Percentiles rank a stretch among this genome's conserved stretches.
phyloP scores from a whole-genome alignment of 1,140 invertebrate species.

The Spodoptera frugiperda region DNA sequence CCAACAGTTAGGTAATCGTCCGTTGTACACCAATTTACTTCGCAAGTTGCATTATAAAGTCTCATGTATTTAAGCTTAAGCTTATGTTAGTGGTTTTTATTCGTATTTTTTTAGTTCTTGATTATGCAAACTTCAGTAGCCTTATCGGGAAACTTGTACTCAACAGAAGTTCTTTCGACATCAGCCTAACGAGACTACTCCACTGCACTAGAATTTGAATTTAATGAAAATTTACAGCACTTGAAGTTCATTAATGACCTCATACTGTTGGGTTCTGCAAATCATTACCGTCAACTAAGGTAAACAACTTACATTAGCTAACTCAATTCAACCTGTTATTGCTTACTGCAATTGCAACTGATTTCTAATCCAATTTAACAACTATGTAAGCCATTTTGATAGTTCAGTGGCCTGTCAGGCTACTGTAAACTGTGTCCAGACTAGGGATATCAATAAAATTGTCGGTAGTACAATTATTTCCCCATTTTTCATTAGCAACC shows the following conservation, averaged over 20 bases:
- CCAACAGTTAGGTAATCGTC: too few species aligned
- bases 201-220: too few species aligned
- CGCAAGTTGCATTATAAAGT: too few species aligned
- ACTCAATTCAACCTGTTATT: conserved; percentile 34
- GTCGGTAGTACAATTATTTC: conserved; percentile 30
- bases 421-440: conserved; percentile 11
- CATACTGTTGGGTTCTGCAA: conserved; percentile 9
- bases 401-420: conserved; percentile 5
- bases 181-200: too few species aligned
- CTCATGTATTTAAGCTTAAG: too few species aligned
- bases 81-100: too few species aligned
- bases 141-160: too few species aligned
- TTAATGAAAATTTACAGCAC: background rate
- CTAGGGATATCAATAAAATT: conserved; percentile 10
- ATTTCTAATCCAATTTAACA: conserved; percentile 36
- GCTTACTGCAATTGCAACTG: conserved; percentile 26
- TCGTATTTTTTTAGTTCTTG: background rate
- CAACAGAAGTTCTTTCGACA: too few species aligned
- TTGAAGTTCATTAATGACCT: conserved; percentile 22
- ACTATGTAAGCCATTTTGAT: conserved; percentile 19
- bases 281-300: conserved; percentile 28
- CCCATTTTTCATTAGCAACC: conserved; percentile 38
- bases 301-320: conserved; percentile 18
- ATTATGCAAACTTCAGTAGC: too few species aligned
- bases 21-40: too few species aligned